phyloP scores from a whole-genome alignment of 2,113 vertebrate species.

The Crypturellus undulatus region DNA sequence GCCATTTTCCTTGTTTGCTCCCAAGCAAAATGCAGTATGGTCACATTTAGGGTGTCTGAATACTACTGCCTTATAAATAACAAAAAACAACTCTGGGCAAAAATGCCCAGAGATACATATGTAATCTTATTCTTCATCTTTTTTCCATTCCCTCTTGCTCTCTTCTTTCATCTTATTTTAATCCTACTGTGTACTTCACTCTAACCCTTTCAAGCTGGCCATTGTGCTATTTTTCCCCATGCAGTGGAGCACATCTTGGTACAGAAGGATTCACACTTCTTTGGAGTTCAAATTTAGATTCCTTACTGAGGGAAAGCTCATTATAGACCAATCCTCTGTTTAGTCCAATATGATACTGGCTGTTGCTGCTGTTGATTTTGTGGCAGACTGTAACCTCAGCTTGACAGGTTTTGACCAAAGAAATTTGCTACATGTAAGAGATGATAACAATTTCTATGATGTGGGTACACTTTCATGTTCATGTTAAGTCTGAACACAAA shows the following conservation, averaged over 20 bases:
- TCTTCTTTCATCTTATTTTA: not conserved
- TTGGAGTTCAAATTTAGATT: not conserved
- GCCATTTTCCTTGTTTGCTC: not conserved
- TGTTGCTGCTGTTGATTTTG: not conserved
- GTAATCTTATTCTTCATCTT: not conserved
- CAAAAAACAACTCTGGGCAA: too few relatives aligned
- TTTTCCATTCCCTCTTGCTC: not conserved
- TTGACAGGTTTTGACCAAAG: not conserved
- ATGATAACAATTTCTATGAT: not conserved
- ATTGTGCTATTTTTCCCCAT: not conserved
- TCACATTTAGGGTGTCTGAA: not conserved
- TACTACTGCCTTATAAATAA: not conserved
- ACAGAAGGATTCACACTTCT: not conserved
- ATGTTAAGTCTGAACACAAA: not conserved
- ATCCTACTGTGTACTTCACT: not conserved
- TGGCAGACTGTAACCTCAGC: not conserved
- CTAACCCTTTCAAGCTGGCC: not conserved
- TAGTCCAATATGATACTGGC: not conserved
- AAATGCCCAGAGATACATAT: too few relatives aligned
- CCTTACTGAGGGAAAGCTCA: not conserved
- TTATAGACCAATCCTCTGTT: not conserved
- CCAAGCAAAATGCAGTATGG: accelerated
- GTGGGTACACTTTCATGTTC: not conserved
- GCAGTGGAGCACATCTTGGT: not conserved
- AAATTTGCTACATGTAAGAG: not conserved